Evolutionary conservation across 2,888 invertebrate genomes (phyloP).

Genomic region (Synanthedon myopaeformis): DNA sequence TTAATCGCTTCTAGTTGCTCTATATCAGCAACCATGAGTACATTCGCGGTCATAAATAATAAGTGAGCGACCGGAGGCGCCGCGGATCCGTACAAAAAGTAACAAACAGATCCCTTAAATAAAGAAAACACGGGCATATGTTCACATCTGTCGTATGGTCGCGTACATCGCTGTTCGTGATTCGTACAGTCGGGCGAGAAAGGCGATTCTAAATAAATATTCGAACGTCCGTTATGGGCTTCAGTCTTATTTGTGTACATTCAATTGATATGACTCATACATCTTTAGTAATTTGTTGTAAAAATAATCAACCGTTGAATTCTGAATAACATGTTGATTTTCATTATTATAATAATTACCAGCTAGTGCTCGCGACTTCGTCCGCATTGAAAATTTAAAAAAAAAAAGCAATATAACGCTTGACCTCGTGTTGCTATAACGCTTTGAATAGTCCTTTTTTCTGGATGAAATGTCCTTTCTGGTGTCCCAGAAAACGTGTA

Average conservation of each 20-base stretch:
- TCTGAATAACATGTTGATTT: too few species aligned
- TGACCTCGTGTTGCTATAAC: too few species aligned
- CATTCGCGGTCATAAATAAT: constrained; percentile 63
- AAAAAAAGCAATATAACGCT: too few species aligned
- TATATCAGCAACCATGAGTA: constrained; percentile 17
- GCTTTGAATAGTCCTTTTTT: too few species aligned
- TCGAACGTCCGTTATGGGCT: constrained; percentile 8
- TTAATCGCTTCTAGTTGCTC: background rate
- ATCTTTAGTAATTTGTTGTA: too few species aligned
- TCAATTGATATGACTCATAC: background rate
- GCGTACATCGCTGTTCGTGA: constrained; percentile 10
- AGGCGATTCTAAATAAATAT: constrained; percentile 24
- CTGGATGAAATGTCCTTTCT: too few species aligned
- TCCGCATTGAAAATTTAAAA: too few species aligned
- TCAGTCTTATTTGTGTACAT: background rate
- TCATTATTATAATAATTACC: too few species aligned
- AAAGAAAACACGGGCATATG: constrained; percentile 68
- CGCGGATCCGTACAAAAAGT: constrained; percentile 63
- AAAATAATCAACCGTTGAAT: too few species aligned
- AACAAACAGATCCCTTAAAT: constrained; percentile 68
- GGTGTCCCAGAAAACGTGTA: too few species aligned
- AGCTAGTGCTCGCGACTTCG: too few species aligned
- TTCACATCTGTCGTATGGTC: constrained; percentile 54
- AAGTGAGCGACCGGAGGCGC: constrained; percentile 65
- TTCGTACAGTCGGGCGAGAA: constrained; percentile 30